Evolutionary conservation across 2,797 vertebrate species (phyloP).

Genomic region (Coregonus suidteri): DNA sequence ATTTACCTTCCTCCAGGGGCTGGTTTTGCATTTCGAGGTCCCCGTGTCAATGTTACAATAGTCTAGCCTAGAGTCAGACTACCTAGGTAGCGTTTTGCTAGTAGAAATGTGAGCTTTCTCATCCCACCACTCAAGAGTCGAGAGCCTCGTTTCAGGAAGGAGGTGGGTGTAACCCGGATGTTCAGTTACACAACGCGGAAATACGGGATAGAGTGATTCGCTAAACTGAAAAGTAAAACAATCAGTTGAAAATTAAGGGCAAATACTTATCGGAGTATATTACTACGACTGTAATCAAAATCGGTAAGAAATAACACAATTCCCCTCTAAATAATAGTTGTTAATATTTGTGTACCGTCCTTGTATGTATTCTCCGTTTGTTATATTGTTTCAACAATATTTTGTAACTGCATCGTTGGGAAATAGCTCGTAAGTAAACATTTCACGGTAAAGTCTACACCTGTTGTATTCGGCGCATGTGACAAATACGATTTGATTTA

Average conservation of each 20-base stretch:
- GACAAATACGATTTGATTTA: no score
- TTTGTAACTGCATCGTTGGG: no score
- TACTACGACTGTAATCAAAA: background rate
- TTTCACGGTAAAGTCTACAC: no score
- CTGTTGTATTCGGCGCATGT: no score
- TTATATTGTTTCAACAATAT: background rate
- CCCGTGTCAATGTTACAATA: background rate
- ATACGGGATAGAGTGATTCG: slow-evolving; percentile 67
- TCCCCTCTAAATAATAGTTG: background rate
- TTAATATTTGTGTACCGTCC: background rate
- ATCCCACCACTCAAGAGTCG: background rate
- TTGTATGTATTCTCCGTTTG: background rate
- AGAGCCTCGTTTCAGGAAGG: slow-evolving; percentile 45
- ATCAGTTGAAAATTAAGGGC: background rate
- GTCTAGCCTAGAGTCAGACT: background rate
- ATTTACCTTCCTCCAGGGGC: background rate
- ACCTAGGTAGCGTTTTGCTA: background rate
- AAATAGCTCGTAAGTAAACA: no score
- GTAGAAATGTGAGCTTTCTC: background rate
- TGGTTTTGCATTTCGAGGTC: background rate
- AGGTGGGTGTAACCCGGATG: slow-evolving; percentile 80
- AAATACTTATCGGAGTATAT: background rate
- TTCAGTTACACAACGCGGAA: slow-evolving; percentile 84
- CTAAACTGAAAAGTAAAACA: slow-evolving; percentile 47
- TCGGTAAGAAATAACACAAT: slow-evolving; percentile 26